Conservation (phyloP, 2,797 vertebrate genomes). For the Acipenser transmontanus region DNA sequence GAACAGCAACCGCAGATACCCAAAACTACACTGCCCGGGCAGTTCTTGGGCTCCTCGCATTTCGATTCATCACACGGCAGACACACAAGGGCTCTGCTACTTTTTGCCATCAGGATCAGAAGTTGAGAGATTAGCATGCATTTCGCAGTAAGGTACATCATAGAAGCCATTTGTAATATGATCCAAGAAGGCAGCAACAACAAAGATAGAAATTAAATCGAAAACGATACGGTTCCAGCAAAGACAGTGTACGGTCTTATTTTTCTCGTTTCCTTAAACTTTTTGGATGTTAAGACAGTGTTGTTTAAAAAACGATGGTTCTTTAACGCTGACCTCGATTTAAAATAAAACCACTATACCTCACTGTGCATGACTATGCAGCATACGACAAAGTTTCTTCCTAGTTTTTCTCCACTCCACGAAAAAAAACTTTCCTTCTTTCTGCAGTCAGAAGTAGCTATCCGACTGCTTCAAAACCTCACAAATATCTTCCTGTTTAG, state of each 20-base stretch:
- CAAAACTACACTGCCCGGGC: constrained; percentile 72
- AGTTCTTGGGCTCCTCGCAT: constrained; percentile 74
- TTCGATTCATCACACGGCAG: constrained; percentile 80
- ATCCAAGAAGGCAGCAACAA: too few relatives aligned
- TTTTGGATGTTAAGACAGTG: not conserved
- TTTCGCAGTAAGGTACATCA: constrained; percentile 71
- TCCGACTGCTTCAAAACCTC: too few relatives aligned
- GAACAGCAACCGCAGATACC: constrained; percentile 81
- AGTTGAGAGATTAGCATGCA: constrained; percentile 60
- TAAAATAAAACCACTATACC: constrained; percentile 31
- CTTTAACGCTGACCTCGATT: too few relatives aligned
- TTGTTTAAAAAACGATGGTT: not conserved
- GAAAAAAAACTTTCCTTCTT: constrained; percentile 34
- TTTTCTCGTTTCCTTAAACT: not conserved
- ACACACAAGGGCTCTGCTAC: constrained; percentile 68
- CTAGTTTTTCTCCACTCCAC: constrained; percentile 29
- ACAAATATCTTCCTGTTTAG: constrained; percentile 17
- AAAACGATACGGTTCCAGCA: constrained; percentile 2
- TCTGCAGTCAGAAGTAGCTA: constrained; percentile 12
- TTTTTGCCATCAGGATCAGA: constrained; percentile 52
- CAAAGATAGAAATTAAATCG: not conserved
- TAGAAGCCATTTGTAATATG: constrained; percentile 39
- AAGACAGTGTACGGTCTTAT: not conserved
- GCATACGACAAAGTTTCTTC: constrained; percentile 26
- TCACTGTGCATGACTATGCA: constrained; percentile 31